phyloP scores from a whole-genome alignment of 2,797 vertebrate genomes.

The Cryptoprocta ferox region DNA sequence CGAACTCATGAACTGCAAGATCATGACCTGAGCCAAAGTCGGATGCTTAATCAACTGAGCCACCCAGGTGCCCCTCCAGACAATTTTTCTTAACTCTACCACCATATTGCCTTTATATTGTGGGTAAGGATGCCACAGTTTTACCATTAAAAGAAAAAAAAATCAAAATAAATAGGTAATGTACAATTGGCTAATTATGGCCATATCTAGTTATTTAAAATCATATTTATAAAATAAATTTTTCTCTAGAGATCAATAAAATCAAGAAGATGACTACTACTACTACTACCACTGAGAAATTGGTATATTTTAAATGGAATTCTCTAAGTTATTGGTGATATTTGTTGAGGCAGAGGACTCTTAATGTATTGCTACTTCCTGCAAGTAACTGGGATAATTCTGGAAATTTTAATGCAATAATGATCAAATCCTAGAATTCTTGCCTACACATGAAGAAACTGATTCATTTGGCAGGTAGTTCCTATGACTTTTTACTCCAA shows the following conservation, averaged over 20 bases:
- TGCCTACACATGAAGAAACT: background rate
- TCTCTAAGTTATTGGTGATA: background rate
- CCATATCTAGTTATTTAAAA: constrained; percentile 19
- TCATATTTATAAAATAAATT: constrained; percentile 5
- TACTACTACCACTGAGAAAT: background rate
- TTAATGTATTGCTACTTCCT: background rate
- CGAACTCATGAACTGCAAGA: no score
- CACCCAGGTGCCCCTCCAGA: background rate
- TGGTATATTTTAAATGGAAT: background rate
- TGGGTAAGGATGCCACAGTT: background rate
- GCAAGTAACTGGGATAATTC: background rate
- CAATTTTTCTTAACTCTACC: background rate
- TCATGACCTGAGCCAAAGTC: no score
- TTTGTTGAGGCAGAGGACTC: background rate
- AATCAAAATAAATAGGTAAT: background rate
- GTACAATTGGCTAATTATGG: background rate
- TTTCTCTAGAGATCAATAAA: background rate
- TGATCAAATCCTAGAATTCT: background rate
- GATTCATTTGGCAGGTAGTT: background rate
- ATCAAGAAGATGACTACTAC: background rate
- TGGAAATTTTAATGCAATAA: background rate
- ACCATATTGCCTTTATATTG: background rate
- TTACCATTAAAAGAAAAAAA: background rate
- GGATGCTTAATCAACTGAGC: no score
- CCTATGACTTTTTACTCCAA: background rate